Evolutionary conservation across 2,888 invertebrate genomes (phyloP).

Genomic region (Cerastoderma edule): DNA sequence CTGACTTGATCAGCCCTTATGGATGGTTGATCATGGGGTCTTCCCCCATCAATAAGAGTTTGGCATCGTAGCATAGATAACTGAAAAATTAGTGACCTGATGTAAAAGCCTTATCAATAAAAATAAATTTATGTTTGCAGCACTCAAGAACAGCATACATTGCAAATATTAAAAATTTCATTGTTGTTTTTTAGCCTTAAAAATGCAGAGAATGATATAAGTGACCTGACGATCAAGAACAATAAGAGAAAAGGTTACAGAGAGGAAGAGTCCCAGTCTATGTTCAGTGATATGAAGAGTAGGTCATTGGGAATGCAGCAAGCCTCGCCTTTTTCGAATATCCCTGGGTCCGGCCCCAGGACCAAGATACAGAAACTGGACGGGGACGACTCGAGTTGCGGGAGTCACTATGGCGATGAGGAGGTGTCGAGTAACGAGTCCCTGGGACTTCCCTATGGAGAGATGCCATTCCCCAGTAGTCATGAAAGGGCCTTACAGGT

Average conservation of each 20-base stretch:
- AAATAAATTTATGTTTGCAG: too few species aligned
- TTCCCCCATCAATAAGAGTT: too few species aligned
- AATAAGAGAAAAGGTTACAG: conserved; percentile 88
- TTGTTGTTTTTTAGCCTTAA: too few species aligned
- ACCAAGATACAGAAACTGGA: conserved; percentile 90
- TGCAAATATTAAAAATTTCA: too few species aligned
- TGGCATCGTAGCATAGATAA: too few species aligned
- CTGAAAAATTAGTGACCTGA: too few species aligned
- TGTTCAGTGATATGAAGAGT: conserved; percentile 96
- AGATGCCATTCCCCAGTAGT: neutral
- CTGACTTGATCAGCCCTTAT: too few species aligned
- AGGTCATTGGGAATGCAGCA: conserved; percentile 96
- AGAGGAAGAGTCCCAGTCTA: conserved; percentile 96
- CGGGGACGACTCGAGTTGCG: conserved; percentile 51
- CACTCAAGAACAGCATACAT: too few species aligned
- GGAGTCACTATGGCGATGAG: conserved; percentile 23
- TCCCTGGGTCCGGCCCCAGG: conserved; percentile 97
- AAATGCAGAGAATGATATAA: neutral
- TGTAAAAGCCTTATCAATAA: too few species aligned
- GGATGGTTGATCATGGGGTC: too few species aligned
- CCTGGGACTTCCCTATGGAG: conserved; percentile 1
- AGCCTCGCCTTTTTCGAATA: conserved; percentile 97
- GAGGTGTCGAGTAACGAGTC: conserved; percentile 40
- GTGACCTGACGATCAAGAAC: conserved; percentile 32
- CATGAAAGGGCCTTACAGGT: conserved; percentile 18